phyloP scores from a whole-genome alignment of 2,797 vertebrate genomes.

The Etheostoma perlongum region DNA sequence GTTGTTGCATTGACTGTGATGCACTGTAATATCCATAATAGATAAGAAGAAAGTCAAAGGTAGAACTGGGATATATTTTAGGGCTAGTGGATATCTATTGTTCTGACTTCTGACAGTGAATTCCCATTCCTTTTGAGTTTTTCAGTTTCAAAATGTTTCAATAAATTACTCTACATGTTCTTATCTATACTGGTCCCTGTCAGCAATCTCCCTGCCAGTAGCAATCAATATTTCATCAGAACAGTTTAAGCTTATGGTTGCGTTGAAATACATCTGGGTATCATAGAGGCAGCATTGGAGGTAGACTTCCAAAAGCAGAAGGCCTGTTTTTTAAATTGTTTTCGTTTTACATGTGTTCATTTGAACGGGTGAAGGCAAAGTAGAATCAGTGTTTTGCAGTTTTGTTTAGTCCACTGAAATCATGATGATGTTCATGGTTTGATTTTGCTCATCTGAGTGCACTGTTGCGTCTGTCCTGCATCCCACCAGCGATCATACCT shows the following conservation, averaged over 20 bases:
- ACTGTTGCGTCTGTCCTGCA: background rate
- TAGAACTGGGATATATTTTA: background rate
- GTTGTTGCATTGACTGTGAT: background rate
- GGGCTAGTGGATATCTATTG: background rate
- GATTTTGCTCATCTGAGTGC: background rate
- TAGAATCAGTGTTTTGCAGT: background rate
- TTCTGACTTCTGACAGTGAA: constrained; percentile 1
- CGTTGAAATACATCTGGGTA: constrained; percentile 47
- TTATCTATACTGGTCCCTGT: constrained; percentile 39
- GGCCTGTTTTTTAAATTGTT: background rate
- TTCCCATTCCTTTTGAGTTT: background rate
- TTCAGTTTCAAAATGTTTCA: constrained; percentile 19
- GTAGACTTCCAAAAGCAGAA: background rate
- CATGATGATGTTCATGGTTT: background rate
- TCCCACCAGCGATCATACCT: constrained; percentile 27
- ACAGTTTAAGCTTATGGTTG: constrained; percentile 49
- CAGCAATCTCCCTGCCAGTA: constrained; percentile 44
- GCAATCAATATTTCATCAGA: constrained; percentile 74
- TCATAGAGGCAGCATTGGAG: constrained; percentile 4
- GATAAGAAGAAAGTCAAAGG: background rate
- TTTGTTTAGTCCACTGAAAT: background rate
- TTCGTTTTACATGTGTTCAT: background rate
- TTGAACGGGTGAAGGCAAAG: too few species aligned
- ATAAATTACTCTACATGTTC: constrained; percentile 19
- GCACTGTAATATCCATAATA: background rate